Evolutionary conservation across 2,113 vertebrate genomes (phyloP), one percentile per base, ranked within the genome.

Genomic region (Jacana jacana): DNA sequence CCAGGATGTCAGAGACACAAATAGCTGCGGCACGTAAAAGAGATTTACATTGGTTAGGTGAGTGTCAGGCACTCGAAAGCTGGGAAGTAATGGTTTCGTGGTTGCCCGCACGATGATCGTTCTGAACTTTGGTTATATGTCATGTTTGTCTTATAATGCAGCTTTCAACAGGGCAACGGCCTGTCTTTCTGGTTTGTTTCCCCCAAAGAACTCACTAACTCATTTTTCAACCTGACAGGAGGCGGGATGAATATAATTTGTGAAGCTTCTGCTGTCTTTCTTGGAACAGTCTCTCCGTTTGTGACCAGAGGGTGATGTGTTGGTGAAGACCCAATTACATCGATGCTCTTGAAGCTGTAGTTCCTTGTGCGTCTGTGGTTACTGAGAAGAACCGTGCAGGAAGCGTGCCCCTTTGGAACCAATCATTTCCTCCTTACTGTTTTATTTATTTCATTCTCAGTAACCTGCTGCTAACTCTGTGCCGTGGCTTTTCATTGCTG

Each of bases 1-100:
- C 86, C 91, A 95, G 95, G 92, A 95, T 96, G 90, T 91, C 48
- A 65, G 73, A 89, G 86, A 94, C 66, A 11, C 86, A 95, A 97
- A 96, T 88, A 96, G 81, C 80, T 88, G n/a, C 19, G 19, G 65
- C 81, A 25, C 54, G 86, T 95, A 42, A 84, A 95, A 93, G 73
- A 89, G 70, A 89, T 95, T 95, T 96, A 57, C 31, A 7, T 15
- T 73, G 27, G 40, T 86, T 77, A 78, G 64, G 68, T 86, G 82
- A 81, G 69, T 88, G 86, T 81, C 72, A 52, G 39, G 80, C 68
- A 28, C 42, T 88, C 88, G 76, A 81, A 75, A 90, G 44, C 69
- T 90, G 15, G 92, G 80, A 84, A 96, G 64, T 35, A 64, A 42
- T 80, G 64, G 83, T 52, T 88, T 92, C 22, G 4, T 84, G 54